Evolutionary conservation across 2,888 invertebrate species (phyloP).

Genomic region (Osmoderma eremita): DNA sequence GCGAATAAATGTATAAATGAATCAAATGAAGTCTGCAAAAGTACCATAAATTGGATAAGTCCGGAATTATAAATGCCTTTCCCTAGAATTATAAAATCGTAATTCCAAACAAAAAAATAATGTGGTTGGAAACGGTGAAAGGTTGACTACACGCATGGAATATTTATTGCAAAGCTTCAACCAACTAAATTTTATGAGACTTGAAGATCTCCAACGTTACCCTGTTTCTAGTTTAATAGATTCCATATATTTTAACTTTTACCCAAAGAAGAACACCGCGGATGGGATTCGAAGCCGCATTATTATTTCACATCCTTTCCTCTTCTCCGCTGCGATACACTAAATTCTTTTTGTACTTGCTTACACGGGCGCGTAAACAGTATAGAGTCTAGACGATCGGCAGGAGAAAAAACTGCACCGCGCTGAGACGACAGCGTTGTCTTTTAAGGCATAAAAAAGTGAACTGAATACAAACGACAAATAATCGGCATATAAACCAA

Average conservation of each 20-base stretch:
- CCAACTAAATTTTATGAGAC: too few species aligned
- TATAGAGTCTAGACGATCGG: conserved; percentile 49
- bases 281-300: too few species aligned
- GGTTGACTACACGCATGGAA: too few species aligned
- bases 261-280: too few species aligned
- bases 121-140: too few species aligned
- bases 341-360: conserved; percentile 28
- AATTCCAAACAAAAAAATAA: too few species aligned
- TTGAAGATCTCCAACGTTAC: too few species aligned
- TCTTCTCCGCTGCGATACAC: not conserved
- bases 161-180: too few species aligned
- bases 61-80: conserved; percentile 15
- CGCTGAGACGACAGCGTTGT: conserved; percentile 41
- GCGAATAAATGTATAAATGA: conserved; percentile 1
- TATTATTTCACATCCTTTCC: too few species aligned
- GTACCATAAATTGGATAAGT: conserved; percentile 41
- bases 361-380: conserved; percentile 39
- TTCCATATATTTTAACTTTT: too few species aligned
- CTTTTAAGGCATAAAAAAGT: conserved; percentile 45
- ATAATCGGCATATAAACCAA: conserved; percentile 46
- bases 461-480: conserved; percentile 54
- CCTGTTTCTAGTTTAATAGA: too few species aligned
- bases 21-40: conserved; percentile 3
- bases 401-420: conserved; percentile 42
- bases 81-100: too few species aligned